Percentiles rank a stretch among this genome's conserved stretches.
Conservation (phyloP, 1,140 invertebrate species). For the Caerostris extrusa region DNA sequence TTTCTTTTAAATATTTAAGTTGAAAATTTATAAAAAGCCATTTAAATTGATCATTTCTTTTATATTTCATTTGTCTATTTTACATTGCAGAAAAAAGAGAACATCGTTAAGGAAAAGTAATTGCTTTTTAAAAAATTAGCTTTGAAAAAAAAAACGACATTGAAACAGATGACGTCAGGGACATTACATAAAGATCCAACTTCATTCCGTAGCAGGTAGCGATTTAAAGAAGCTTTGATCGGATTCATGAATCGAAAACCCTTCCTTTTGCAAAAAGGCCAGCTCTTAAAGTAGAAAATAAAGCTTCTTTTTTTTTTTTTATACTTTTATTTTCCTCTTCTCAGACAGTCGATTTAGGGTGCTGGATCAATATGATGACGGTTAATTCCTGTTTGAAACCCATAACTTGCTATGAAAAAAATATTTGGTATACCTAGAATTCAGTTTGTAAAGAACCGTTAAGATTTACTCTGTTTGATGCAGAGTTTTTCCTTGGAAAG, state of each 20-base stretch:
- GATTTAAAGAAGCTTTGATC: conserved; percentile 5
- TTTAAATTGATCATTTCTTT: too few relatives aligned
- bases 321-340: not conserved
- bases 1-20: too few relatives aligned
- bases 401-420: conserved; percentile 53
- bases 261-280: not conserved
- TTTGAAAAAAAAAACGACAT: not conserved
- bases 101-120: too few relatives aligned
- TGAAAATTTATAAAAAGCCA: too few relatives aligned
- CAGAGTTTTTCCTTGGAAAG: not conserved
- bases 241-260: conserved; percentile 34
- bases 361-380: conserved; percentile 57
- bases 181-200: not conserved
- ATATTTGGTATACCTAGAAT: not conserved
- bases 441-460: not conserved
- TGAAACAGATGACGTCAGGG: conserved; percentile 20
- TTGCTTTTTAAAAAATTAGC: too few relatives aligned
- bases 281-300: not conserved
- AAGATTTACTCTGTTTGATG: conserved; percentile 65
- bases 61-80: too few relatives aligned
- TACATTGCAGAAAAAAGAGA: too few relatives aligned
- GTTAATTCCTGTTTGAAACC: conserved; percentile 68
- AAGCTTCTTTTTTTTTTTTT: not conserved
- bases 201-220: not conserved
- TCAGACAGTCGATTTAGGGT: conserved; percentile 45